Conservation (phyloP, 2,797 vertebrate species). For the Yasuhikotakia modesta region DNA sequence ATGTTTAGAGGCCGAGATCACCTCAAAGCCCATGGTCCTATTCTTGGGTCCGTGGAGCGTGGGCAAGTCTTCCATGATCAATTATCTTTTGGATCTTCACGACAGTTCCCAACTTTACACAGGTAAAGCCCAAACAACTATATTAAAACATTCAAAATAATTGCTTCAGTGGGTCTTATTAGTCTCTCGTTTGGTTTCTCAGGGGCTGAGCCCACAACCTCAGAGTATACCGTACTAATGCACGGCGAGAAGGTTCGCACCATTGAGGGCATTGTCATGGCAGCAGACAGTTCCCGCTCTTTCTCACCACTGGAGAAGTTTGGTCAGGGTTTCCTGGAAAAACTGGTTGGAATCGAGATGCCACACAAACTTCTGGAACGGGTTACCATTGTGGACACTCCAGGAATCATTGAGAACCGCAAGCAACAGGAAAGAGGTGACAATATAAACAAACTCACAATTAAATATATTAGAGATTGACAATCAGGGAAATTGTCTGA, state of each 20-base stretch:
- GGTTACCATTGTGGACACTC: constrained; percentile 95
- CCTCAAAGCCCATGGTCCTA: constrained; percentile 97
- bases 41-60: constrained; percentile 99
- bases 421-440: constrained; percentile 99
- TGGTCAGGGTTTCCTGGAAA: constrained; percentile 97
- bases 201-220: constrained; percentile 99
- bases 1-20: constrained; percentile 93
- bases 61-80: constrained; percentile 99
- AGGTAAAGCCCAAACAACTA: constrained; percentile 67
- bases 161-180: background rate
- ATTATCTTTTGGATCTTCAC: constrained; percentile 95
- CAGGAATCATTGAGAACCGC: constrained; percentile 98
- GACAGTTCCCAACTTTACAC: constrained; percentile 92
- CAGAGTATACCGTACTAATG: constrained; percentile 97
- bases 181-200: background rate
- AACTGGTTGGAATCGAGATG: constrained; percentile 96
- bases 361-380: constrained; percentile 96
- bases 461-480: too few species aligned
- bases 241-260: constrained; percentile 96
- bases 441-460: background rate
- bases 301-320: constrained; percentile 98
- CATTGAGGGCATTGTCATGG: constrained; percentile 98
- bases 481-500: background rate
- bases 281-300: constrained; percentile 93
- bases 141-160: background rate